A percentile compares a stretch with the other conserved stretches of the same genome.
phyloP scores from a whole-genome alignment of 1,140 invertebrate species.

The Cryptotermes secundus region DNA sequence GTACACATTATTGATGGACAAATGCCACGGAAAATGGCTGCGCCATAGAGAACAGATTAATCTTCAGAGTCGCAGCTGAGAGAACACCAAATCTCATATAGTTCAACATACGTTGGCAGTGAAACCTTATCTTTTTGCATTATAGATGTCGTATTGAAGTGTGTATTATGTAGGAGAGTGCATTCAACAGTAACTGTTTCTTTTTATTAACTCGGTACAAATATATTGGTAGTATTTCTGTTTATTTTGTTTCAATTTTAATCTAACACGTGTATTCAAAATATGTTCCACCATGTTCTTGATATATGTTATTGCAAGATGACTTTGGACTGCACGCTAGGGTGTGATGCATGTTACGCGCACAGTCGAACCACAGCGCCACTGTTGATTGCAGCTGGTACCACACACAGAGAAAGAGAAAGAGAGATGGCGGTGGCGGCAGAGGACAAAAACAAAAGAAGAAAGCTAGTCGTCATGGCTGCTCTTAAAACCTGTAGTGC shows the following conservation, averaged over 20 bases:
- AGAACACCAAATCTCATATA: too few species aligned
- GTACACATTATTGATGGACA: too few species aligned
- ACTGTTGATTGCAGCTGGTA: background rate
- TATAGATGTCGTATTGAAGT: too few species aligned
- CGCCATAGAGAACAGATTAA: too few species aligned
- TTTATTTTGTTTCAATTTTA: background rate
- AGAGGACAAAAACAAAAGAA: constrained; percentile 19
- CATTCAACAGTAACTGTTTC: too few species aligned
- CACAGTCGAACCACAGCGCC: background rate
- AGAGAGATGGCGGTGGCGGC: background rate
- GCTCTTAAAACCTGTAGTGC: constrained; percentile 11
- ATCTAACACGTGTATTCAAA: background rate
- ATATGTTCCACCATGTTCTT: too few species aligned
- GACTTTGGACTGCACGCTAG: background rate
- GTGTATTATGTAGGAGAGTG: too few species aligned
- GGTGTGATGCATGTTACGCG: background rate
- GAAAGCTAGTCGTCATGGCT: constrained; percentile 9
- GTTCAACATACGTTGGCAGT: too few species aligned
- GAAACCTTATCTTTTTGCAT: too few species aligned
- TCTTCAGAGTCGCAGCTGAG: too few species aligned
- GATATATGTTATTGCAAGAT: background rate
- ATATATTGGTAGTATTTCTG: background rate
- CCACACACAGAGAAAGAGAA: constrained; percentile 6
- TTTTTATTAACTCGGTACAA: background rate
- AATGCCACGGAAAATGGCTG: too few species aligned